These are phyloP conservation scores for Scylla paramamosain DNA, from an alignment of 1,140 invertebrate genomes.

Conservation along the genomic window DNA sequence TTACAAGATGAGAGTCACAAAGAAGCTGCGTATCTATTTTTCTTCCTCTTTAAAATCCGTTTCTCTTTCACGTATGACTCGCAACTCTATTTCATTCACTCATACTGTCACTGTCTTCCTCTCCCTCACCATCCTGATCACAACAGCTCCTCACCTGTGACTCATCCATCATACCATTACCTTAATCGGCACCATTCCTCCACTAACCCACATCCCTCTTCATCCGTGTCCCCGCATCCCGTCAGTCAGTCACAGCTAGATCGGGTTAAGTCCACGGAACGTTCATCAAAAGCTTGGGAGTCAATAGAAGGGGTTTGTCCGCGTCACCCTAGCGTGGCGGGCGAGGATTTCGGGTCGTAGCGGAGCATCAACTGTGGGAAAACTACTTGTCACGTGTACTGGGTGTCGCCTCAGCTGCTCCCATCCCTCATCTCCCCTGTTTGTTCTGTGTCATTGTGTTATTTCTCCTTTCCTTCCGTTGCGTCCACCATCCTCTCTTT, in stretches of 20 bases:
- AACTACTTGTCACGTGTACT: not conserved
- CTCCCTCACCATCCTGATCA: not conserved
- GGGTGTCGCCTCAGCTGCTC: not conserved
- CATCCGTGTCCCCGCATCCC: not conserved
- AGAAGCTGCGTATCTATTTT: not conserved
- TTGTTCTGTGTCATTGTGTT: not conserved
- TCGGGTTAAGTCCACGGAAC: not conserved
- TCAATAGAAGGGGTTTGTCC: not conserved
- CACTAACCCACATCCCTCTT: not conserved
- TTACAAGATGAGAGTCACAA: not conserved
- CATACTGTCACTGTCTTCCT: not conserved
- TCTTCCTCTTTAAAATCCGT: not conserved
- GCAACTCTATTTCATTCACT: not conserved
- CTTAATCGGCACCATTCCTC: not conserved
- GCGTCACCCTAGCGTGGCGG: not conserved
- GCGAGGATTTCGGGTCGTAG: not conserved
- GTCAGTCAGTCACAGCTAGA: not conserved
- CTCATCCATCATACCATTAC: constrained; percentile 20
- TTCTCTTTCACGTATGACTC: not conserved
- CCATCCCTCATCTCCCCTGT: not conserved
- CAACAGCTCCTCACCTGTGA: not conserved
- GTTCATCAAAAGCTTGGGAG: not conserved
- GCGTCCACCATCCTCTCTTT: no score
- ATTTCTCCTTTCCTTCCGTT: no score
- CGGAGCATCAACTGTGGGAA: not conserved